Evolutionary conservation across 2,113 vertebrate genomes (phyloP), one percentile per base, ranked within the genome.

Genomic region (Apus apus): DNA sequence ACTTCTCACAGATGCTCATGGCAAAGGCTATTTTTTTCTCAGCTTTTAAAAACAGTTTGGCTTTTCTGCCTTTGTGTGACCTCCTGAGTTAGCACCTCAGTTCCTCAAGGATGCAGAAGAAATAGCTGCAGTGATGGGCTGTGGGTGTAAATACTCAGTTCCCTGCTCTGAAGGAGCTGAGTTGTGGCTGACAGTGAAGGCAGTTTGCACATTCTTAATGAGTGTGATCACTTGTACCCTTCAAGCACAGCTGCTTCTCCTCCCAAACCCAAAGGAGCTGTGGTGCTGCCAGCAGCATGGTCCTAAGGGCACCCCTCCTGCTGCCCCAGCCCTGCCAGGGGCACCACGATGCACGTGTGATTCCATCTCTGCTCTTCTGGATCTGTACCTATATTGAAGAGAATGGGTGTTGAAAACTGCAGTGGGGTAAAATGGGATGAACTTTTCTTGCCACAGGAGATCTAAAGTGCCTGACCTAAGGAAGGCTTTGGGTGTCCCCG

Each of bases 261-360:
- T 81, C 51, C 54, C 46, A 40, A 26, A 65, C 30, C 51, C 54
- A 13, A 5, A 71, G 60, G 18, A 77, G 45, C 38, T 57, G 6
- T 2, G 3, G 70, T 12, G 56, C 66, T 54, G 2, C 34, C 46
- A 54, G 45, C 54, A 84, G 30, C 29, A 6, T 25, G 5, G 7
- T 48, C 40, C 62, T 25, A 2, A 26, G 17, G 7, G 29, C 22
- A 72, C 25, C 53, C 26, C 1, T 71, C 29, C 46, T 2, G 2
- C 34, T 64, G 56, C 34, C 22, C 19, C 17, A 12, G 36, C 7
- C 20, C 40, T 77, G 25, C 40, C 34, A 45, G 29, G 46, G 74
- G 50, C 17, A 29, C 20, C 72, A 8, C 0, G 1, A 29, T 8
- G 26, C 2, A 2, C 1, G 11, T 38, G 38, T 23, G 20, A 30